Conservation (phyloP, 35 echinoderm and acorn worm genomes). For the Apostichopus californicus region DNA sequence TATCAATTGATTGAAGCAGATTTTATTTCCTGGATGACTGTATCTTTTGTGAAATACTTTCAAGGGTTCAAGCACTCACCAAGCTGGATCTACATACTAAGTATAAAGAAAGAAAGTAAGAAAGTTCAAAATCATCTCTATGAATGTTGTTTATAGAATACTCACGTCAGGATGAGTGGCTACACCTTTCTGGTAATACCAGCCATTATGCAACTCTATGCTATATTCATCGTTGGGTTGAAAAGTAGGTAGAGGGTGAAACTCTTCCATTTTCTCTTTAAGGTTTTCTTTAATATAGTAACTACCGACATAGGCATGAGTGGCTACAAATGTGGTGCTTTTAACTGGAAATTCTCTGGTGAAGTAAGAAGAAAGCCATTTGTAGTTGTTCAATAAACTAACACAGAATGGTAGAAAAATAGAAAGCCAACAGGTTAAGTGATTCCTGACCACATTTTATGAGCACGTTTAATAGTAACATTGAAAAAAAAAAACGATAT, state of each 20-base stretch:
- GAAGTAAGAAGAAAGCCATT: background rate
- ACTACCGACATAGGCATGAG: conserved; percentile 63
- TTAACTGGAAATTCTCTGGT: conserved; percentile 67
- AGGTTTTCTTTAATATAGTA: conserved; percentile 66
- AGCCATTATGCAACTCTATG: conserved; percentile 55
- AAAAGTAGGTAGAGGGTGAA: conserved; percentile 39
- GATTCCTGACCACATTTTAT: too few species aligned
- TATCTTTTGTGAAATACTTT: too few species aligned
- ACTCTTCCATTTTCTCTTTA: conserved; percentile 69
- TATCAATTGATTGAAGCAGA: too few species aligned
- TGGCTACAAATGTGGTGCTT: conserved; percentile 63
- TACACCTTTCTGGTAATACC: conserved; percentile 53
- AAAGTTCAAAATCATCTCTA: background rate
- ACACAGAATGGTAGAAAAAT: too few species aligned
- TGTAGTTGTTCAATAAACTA: too few species aligned
- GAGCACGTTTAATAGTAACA: too few species aligned
- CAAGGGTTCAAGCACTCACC: too few species aligned
- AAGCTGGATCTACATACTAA: too few species aligned
- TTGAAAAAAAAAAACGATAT: too few species aligned
- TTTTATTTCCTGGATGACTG: too few species aligned
- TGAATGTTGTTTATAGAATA: background rate
- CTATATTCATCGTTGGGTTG: conserved; percentile 1
- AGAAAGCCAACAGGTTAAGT: too few species aligned
- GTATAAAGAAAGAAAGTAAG: too few species aligned
- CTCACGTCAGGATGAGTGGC: conserved; percentile 48